phyloP scores from a whole-genome alignment of 1,140 invertebrate genomes.

The Drosophila punjabiensis region DNA sequence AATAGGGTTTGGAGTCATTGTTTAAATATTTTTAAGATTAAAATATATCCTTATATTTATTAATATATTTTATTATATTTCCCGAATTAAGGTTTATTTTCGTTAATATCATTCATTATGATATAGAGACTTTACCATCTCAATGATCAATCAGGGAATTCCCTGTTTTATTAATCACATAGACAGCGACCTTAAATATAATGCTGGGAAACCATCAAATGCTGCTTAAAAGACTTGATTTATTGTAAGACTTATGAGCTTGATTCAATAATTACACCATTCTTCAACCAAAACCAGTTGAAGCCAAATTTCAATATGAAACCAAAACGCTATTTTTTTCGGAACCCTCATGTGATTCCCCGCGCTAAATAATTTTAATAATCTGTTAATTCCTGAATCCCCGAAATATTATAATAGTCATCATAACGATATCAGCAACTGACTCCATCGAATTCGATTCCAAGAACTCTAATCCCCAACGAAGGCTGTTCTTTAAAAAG shows the following conservation, averaged over 20 bases:
- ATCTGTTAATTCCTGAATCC: slow-evolving; percentile 14
- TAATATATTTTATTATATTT: no score
- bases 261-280: slow-evolving; percentile 13
- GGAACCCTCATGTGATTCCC: slow-evolving; percentile 20
- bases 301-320: slow-evolving; percentile 10
- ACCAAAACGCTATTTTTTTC: slow-evolving; percentile 1
- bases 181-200: background rate
- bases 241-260: background rate
- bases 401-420: slow-evolving; percentile 17
- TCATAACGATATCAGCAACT: slow-evolving; percentile 27
- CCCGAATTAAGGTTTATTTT: background rate
- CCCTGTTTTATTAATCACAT: no score
- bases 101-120: background rate
- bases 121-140: background rate
- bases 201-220: background rate
- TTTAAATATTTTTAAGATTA: background rate
- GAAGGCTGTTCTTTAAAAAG: background rate
- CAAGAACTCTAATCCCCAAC: background rate
- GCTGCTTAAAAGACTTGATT: background rate
- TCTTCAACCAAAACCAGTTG: slow-evolving; percentile 19
- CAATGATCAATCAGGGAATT: background rate
- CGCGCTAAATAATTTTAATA: slow-evolving; percentile 22
- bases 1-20: no score
- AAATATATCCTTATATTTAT: no score
- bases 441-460: slow-evolving; percentile 7